phyloP scores from a whole-genome alignment of 2,113 vertebrate species.

The Hucho hucho region DNA sequence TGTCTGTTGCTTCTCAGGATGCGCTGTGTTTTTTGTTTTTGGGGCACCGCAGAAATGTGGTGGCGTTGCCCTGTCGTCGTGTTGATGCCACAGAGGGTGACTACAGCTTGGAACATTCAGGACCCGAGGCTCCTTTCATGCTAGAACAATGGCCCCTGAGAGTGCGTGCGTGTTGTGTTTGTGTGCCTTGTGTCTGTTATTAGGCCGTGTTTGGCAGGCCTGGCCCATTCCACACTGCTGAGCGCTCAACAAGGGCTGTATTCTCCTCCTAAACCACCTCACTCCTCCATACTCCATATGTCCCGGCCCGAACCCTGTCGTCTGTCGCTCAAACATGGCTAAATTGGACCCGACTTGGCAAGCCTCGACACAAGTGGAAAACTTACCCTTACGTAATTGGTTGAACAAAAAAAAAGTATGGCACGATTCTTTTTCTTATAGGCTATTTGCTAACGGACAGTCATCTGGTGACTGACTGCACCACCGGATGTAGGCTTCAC shows the following conservation, averaged over 20 bases:
- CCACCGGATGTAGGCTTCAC: neutral
- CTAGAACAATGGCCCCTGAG: neutral
- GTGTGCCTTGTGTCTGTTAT: no score
- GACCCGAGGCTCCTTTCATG: slow-evolving; percentile 18
- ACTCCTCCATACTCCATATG: neutral
- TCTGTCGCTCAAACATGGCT: neutral
- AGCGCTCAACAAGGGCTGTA: slow-evolving; percentile 43
- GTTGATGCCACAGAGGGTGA: slow-evolving; percentile 1
- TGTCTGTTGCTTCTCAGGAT: neutral
- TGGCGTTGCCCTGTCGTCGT: neutral
- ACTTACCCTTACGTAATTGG: no score
- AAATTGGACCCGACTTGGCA: slow-evolving; percentile 15
- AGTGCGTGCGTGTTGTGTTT: neutral
- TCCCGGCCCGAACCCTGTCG: slow-evolving; percentile 1
- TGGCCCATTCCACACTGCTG: slow-evolving; percentile 35
- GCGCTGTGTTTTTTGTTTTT: neutral
- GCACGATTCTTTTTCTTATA: no score
- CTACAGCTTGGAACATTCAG: neutral
- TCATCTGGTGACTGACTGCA: slow-evolving; percentile 3
- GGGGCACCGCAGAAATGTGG: neutral
- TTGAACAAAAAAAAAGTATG: no score
- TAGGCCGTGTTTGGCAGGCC: slow-evolving; percentile 40
- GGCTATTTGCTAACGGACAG: no score
- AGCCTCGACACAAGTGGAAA: neutral
- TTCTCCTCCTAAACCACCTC: slow-evolving; percentile 31